A percentile compares a stretch with the other conserved stretches of the same genome.
These are phyloP conservation scores for Geophilus truncorum DNA, from an alignment of 2,888 invertebrate genomes.

Conservation along the genomic window DNA sequence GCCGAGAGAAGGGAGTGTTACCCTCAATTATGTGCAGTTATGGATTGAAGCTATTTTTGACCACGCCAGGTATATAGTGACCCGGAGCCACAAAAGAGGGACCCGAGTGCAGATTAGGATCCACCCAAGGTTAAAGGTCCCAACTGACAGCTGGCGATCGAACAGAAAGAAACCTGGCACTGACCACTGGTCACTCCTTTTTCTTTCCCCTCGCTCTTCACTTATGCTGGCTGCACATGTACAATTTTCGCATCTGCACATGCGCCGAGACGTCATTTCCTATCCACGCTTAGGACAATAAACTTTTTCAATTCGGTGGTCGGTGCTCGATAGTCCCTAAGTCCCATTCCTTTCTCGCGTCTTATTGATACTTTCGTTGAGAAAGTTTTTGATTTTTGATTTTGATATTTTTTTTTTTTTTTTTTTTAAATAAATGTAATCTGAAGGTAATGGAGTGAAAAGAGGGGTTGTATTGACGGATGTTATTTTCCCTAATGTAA, in stretches of 20 bases:
- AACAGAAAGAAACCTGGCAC: not conserved
- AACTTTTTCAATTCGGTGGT: too few species aligned
- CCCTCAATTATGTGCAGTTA: slow-evolving; percentile 10
- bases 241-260: too few species aligned
- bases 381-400: too few species aligned
- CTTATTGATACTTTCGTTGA: too few species aligned
- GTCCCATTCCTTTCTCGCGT: too few species aligned
- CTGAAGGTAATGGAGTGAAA: not conserved
- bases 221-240: too few species aligned
- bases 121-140: not conserved
- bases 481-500: not conserved
- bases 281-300: too few species aligned
- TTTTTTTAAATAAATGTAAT: not conserved
- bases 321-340: too few species aligned
- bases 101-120: not conserved
- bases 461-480: not conserved
- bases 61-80: not conserved
- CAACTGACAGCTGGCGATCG: not conserved
- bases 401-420: not conserved
- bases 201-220: not conserved
- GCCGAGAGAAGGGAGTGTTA: slow-evolving; percentile 10
- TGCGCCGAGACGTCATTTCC: too few species aligned
- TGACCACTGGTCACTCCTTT: slow-evolving; percentile 5
- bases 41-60: not conserved
- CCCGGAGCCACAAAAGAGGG: not conserved